Evolutionary conservation across 2,797 vertebrate species (phyloP).

Genomic region (Ambastaia sidthimunki): DNA sequence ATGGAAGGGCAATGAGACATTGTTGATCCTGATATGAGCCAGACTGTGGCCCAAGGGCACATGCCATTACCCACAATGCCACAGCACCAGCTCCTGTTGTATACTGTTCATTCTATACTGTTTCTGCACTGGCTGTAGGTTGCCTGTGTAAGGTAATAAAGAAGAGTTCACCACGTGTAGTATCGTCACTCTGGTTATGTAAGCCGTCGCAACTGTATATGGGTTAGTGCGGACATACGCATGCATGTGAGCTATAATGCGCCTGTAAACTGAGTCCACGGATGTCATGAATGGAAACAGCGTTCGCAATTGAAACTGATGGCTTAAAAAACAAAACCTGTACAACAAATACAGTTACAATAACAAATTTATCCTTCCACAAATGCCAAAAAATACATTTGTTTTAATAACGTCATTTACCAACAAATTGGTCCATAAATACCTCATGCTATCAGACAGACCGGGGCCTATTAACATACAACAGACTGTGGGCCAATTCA

Average conservation of each 20-base stretch:
- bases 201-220: conserved; percentile 52
- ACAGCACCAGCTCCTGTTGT: neutral
- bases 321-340: neutral
- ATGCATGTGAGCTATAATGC: conserved; percentile 40
- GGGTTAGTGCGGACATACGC: conserved; percentile 21
- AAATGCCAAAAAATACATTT: neutral
- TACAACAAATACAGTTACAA: neutral
- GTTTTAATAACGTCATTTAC: neutral
- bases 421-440: neutral
- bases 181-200: conserved; percentile 20
- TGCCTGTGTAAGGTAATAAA: neutral
- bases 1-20: neutral
- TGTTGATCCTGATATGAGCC: neutral
- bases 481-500: conserved; percentile 18
- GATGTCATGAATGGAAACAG: neutral
- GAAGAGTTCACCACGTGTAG: conserved; percentile 27
- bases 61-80: too few species aligned
- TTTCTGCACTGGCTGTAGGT: conserved; percentile 19
- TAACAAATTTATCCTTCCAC: neutral
- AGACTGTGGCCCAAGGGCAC: neutral
- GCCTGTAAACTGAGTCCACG: conserved; percentile 48
- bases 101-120: neutral
- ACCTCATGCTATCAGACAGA: conserved; percentile 47
- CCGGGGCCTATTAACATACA: conserved; percentile 43
- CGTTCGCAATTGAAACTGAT: neutral